Conservation (phyloP, 1,140 invertebrate species). For the Cryptotermes secundus region DNA sequence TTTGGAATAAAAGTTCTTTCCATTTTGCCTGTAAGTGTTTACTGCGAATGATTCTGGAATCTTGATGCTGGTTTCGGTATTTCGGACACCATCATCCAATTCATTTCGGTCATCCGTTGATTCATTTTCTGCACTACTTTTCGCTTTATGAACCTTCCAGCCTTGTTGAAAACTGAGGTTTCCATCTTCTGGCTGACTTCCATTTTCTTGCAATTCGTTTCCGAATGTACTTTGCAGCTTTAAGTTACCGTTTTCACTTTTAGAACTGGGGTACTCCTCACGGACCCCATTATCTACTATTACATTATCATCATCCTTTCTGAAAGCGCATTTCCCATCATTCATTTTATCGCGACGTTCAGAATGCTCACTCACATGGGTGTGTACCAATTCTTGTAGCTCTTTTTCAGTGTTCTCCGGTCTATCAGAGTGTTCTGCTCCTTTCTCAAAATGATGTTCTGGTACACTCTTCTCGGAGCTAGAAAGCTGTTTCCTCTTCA, state of each 20-base stretch:
- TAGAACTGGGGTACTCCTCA: neutral
- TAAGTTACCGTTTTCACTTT: neutral
- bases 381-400: neutral
- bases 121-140: neutral
- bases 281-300: neutral
- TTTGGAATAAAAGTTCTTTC: neutral
- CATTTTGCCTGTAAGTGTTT: neutral
- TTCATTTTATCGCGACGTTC: neutral
- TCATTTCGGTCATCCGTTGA: neutral
- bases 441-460: neutral
- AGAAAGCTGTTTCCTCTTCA: neutral
- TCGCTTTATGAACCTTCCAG: neutral
- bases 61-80: neutral
- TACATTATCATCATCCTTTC: neutral
- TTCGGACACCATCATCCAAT: neutral
- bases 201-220: neutral
- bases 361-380: neutral
- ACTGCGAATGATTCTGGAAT: neutral
- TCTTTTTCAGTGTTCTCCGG: neutral
- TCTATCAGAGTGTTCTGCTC: neutral
- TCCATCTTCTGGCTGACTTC: neutral
- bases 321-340: neutral
- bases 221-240: too few relatives aligned
- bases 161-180: neutral
- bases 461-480: neutral